A percentile compares a stretch with the other conserved stretches of the same genome.
These are phyloP conservation scores for Garrulus glandarius DNA, from an alignment of 2,797 vertebrate genomes.

Conservation along the genomic window DNA sequence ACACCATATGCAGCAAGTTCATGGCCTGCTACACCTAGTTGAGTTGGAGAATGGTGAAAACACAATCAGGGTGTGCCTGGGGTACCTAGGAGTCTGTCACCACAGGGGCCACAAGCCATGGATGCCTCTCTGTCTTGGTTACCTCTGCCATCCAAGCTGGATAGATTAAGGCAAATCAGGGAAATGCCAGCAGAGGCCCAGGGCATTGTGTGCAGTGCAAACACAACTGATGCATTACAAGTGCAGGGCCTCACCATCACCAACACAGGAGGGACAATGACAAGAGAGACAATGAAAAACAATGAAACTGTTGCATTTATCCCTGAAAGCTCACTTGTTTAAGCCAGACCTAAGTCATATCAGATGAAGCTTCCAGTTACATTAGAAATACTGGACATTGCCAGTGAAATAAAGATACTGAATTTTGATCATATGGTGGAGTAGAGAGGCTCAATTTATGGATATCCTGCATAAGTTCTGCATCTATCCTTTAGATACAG, in stretches of 20 bases:
- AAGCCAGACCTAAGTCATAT: not conserved
- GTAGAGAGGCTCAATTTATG: not conserved
- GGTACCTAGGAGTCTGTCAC: not conserved
- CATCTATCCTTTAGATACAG: not conserved
- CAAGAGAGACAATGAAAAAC: not conserved
- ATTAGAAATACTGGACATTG: fast-evolving
- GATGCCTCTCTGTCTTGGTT: not conserved
- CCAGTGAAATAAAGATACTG: not conserved
- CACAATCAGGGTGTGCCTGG: not conserved
- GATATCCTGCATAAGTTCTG: not conserved
- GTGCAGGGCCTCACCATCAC: not conserved
- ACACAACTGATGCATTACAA: not conserved
- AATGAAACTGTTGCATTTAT: not conserved
- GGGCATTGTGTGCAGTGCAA: not conserved
- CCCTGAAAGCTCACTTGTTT: not conserved
- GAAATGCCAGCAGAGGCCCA: not conserved
- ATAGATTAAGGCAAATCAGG: not conserved
- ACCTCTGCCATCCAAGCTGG: not conserved
- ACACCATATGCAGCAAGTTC: not conserved
- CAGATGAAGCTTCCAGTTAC: not conserved
- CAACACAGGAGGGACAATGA: not conserved
- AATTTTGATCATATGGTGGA: not conserved
- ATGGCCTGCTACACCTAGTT: not conserved
- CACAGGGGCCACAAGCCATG: not conserved
- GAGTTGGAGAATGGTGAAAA: not conserved